Conservation (phyloP, 2,113 vertebrate genomes). For the Petaurus breviceps region DNA sequence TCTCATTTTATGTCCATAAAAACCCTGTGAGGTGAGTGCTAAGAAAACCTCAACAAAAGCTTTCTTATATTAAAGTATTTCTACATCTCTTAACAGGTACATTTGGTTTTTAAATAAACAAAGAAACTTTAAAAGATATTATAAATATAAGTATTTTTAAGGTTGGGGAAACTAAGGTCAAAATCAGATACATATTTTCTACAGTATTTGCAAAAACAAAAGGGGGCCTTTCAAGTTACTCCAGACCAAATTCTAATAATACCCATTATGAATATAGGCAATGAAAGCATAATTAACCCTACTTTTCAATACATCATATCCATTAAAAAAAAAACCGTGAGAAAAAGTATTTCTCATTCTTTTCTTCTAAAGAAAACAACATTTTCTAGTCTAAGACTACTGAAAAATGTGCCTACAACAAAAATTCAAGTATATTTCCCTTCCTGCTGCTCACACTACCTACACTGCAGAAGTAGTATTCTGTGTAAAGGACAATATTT, state of each 20-base stretch:
- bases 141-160: not conserved
- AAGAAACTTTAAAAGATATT: not conserved
- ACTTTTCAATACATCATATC: not conserved
- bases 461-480: constrained; percentile 40
- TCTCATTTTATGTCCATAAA: not conserved
- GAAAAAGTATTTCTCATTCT: not conserved
- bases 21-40: not conserved
- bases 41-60: not conserved
- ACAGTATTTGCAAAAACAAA: not conserved
- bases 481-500: constrained; percentile 18
- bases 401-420: constrained; percentile 9
- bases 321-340: constrained; percentile 18
- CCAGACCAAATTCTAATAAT: not conserved
- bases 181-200: not conserved
- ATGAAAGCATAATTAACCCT: not conserved
- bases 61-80: not conserved
- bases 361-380: not conserved
- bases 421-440: not conserved
- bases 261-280: not conserved
- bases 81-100: not conserved
- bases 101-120: not conserved
- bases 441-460: not conserved
- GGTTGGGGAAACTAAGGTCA: not conserved
- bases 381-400: not conserved
- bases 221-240: not conserved